Conservation (phyloP, 2,113 vertebrate genomes). For the Phainopepla nitens region DNA sequence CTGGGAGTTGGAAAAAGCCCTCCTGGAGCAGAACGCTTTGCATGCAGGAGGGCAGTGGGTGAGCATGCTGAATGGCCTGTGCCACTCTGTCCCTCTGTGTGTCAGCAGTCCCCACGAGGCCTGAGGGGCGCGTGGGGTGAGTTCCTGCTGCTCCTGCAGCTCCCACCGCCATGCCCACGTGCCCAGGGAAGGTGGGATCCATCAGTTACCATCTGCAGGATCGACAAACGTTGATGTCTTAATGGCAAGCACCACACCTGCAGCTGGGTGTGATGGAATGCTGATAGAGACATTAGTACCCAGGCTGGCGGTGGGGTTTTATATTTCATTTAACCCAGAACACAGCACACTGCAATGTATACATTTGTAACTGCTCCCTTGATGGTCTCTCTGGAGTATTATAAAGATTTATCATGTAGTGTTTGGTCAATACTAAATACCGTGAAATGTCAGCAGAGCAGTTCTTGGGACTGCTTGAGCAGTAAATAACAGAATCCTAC, state of each 20-base stretch:
- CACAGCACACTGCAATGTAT: slow-evolving; percentile 51
- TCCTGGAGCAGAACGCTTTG: background rate
- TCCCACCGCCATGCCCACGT: background rate
- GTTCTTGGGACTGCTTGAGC: slow-evolving; percentile 52
- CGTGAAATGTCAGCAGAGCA: slow-evolving; percentile 60
- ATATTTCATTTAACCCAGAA: slow-evolving; percentile 61
- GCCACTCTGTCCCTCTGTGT: background rate
- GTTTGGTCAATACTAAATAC: slow-evolving; percentile 69
- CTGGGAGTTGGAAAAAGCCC: background rate
- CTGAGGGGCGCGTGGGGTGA: background rate
- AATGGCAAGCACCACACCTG: slow-evolving; percentile 14
- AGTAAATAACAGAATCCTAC: slow-evolving; percentile 57
- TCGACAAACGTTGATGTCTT: slow-evolving; percentile 16
- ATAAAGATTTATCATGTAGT: slow-evolving; percentile 65
- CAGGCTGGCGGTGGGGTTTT: slow-evolving; percentile 10
- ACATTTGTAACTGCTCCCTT: slow-evolving; percentile 59
- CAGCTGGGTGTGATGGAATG: slow-evolving; percentile 23
- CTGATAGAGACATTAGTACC: slow-evolving; percentile 39
- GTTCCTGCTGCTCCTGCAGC: accelerated
- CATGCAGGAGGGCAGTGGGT: accelerated
- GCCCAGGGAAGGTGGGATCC: background rate
- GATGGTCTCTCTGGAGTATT: slow-evolving; percentile 58
- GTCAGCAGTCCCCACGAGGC: accelerated
- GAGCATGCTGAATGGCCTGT: accelerated
- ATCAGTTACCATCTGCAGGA: background rate